phyloP scores from a whole-genome alignment of 2,888 invertebrate species.

The Drosophila hamatofila region DNA sequence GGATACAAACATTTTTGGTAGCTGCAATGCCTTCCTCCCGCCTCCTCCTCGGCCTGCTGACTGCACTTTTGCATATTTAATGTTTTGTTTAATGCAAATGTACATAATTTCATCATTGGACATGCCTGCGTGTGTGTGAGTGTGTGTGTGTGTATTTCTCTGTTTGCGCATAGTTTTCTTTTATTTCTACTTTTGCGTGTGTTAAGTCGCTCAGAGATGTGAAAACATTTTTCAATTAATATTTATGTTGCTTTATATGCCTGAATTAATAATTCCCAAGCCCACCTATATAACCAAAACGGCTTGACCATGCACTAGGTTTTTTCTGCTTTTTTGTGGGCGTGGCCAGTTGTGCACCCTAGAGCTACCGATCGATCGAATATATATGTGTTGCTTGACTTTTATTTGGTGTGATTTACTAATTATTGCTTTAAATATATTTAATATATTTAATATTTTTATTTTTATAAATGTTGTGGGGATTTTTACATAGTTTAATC shows the following conservation, averaged over 20 bases:
- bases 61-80: conserved; percentile 81
- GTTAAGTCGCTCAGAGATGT: conserved; percentile 68
- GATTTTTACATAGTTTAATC: too few relatives aligned
- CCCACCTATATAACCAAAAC: conserved; percentile 39
- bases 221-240: conserved; percentile 81
- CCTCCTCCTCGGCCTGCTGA: conserved; percentile 17
- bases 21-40: conserved; percentile 16
- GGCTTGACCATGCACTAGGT: background rate
- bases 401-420: background rate
- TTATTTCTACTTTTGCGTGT: conserved; percentile 50
- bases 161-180: conserved; percentile 56
- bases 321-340: background rate
- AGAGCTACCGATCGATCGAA: background rate
- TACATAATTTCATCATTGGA: conserved; percentile 77
- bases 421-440: background rate
- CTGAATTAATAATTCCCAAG: conserved; percentile 71
- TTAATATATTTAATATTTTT: too few relatives aligned
- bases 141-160: conserved; percentile 14
- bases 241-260: conserved; percentile 78
- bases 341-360: background rate
- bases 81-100: conserved; percentile 82
- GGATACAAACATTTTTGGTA: conserved; percentile 64
- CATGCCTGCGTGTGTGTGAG: conserved; percentile 28
- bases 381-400: background rate
- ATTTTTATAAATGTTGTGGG: too few relatives aligned